phyloP scores from a whole-genome alignment of 2,888 invertebrate genomes.

The Pedicia rivosa region DNA sequence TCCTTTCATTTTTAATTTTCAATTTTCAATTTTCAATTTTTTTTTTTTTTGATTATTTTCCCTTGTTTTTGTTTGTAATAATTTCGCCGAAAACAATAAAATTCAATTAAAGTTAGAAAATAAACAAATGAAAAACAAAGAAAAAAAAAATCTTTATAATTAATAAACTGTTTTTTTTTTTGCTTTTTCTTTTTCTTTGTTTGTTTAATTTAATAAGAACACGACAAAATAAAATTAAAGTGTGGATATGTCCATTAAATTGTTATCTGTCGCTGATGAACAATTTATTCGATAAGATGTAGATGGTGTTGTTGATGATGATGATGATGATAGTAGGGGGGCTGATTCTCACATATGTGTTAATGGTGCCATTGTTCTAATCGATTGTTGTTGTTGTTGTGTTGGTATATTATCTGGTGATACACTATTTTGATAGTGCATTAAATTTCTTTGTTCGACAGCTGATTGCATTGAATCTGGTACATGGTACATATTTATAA shows the following conservation, averaged over 20 bases:
- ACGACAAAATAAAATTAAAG: slow-evolving; percentile 3
- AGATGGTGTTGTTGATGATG: slow-evolving; percentile 7
- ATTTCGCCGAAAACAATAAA: background rate
- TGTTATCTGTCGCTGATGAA: slow-evolving; percentile 3
- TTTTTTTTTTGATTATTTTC: too few species aligned
- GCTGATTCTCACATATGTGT: slow-evolving; percentile 32
- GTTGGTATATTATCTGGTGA: slow-evolving; percentile 28
- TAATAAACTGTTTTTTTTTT: too few species aligned
- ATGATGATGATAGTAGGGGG: slow-evolving; percentile 11
- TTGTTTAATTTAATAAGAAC: too few species aligned
- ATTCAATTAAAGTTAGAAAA: background rate
- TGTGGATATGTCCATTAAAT: slow-evolving; percentile 7
- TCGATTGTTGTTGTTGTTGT: slow-evolving; percentile 28
- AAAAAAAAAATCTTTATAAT: background rate
- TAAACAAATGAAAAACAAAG: background rate
- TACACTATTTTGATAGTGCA: slow-evolving; percentile 28
- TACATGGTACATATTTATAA: slow-evolving; percentile 51
- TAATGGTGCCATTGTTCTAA: slow-evolving; percentile 31
- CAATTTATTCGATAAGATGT: slow-evolving; percentile 2
- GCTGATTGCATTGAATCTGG: slow-evolving; percentile 41
- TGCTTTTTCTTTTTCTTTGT: too few species aligned
- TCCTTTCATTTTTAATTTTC: too few species aligned
- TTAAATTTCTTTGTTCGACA: slow-evolving; percentile 31
- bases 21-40: too few species aligned
- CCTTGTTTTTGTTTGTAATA: background rate